Base-by-base conservation (phyloP, 2,113 vertebrate species). In the Perca fluviatilis region DNA sequence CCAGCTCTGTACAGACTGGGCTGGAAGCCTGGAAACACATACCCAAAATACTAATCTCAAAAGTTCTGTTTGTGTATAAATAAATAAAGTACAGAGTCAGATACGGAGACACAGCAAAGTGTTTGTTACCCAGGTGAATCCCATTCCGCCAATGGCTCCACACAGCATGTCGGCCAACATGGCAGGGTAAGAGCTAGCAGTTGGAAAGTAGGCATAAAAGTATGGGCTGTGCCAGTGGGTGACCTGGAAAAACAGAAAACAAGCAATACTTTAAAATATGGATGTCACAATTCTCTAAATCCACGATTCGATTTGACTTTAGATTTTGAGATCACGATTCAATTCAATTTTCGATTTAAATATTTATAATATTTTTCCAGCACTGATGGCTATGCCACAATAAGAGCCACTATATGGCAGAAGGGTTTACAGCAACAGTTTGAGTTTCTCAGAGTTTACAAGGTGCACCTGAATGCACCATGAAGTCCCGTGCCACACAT, bases 161-260 rank as follows among this genome's bases (percentile, higher is more conserved):
- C 93, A 96, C 10, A 99, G 89, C 94, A 99, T 98, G 91, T 99
- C 98, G 0, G 95, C 98, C 30, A 99, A 92, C 93, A 99, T 90
- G 70, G 96, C 92, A 0, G 98, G 98, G 53, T 96, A 99, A 0
- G 98, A 99, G 73, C 77, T 95, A 19, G 85, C 96, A 2, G 96
- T 67, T 70, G 98, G 95, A 81, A 97, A 99, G 91, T 99, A 99
- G 69, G 98, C 98, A 76, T 95, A 98, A 90, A 99, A 99, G 79
- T 97, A 95, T 0, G 98, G 98, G 62, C 97, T 99, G 25, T 99
- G 96, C 98, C 98, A 99, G 77, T 99, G 98, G 5, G 98, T 99
- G 50, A 99, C 90, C 98, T 99, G 93, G 13, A 58, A 68, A 69
- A 19, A 82, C 0, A 60, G 3, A 60, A 40, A 54, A 67, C 23